Percentiles rank a stretch among this genome's conserved stretches.
Evolutionary conservation across 2,888 invertebrate species (phyloP).

Genomic region (Girardia tigrina): DNA sequence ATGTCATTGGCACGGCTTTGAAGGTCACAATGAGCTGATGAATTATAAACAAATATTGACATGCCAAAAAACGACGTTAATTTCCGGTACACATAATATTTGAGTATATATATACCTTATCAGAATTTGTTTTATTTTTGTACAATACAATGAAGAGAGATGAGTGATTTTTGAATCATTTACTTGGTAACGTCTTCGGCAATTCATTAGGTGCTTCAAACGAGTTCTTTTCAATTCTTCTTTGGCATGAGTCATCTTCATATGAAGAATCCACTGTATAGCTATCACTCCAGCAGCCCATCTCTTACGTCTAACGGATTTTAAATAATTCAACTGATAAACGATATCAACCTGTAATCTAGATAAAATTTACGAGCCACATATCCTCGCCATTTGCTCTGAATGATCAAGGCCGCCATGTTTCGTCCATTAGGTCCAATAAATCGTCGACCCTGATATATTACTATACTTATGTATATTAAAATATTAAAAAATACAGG

Average conservation of each 20-base stretch:
- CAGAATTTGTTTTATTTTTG: no score
- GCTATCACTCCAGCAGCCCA: slow-evolving; percentile 50
- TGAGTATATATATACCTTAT: no score
- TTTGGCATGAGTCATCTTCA: slow-evolving; percentile 46
- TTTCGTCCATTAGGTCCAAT: slow-evolving; percentile 43
- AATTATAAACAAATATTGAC: no score
- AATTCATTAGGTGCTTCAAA: slow-evolving; percentile 43
- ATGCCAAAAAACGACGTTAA: no score
- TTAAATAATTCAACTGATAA: no score
- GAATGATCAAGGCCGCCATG: slow-evolving; percentile 46
- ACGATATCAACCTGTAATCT: background rate
- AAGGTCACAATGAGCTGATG: no score
- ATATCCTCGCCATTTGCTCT: slow-evolving; percentile 43
- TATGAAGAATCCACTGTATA: slow-evolving; percentile 49
- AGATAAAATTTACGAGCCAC: slow-evolving; percentile 33
- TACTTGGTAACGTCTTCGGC: slow-evolving; percentile 39
- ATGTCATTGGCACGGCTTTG: no score
- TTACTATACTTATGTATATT: background rate
- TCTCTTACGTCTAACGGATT: slow-evolving; percentile 43
- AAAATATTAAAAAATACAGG: background rate
- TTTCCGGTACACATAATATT: no score
- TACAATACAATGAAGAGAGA: no score
- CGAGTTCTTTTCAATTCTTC: slow-evolving; percentile 43
- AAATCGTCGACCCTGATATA: slow-evolving; percentile 44
- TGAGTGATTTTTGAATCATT: background rate